Evolutionary conservation across 2,888 invertebrate species (phyloP).

Genomic region (Mystacides longicornis): DNA sequence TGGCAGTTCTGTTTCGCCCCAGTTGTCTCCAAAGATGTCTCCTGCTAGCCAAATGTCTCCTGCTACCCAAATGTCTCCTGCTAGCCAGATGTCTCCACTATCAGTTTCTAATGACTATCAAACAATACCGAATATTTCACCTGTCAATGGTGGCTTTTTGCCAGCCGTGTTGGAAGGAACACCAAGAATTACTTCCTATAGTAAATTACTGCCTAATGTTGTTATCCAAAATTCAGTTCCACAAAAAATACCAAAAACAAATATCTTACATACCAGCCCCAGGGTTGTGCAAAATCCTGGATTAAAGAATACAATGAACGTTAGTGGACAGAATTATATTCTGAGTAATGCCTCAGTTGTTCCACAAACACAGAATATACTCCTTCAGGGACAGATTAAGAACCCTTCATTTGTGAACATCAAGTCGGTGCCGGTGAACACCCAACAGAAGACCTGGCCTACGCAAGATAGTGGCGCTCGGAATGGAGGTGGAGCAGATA

Average conservation of each 20-base stretch:
- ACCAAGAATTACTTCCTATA: too few species aligned
- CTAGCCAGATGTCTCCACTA: not conserved
- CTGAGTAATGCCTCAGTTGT: slow-evolving; percentile 7
- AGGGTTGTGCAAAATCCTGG: not conserved
- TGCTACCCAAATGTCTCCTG: slow-evolving; percentile 13
- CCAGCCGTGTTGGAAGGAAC: too few species aligned
- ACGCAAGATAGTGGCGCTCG: slow-evolving; percentile 2
- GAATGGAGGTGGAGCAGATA: slow-evolving; percentile 34
- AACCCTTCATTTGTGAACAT: slow-evolving; percentile 18
- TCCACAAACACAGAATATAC: slow-evolving; percentile 12
- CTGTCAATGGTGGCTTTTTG: too few species aligned
- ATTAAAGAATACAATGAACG: slow-evolving; percentile 3
- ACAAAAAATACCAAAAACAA: not conserved
- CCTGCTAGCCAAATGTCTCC: not conserved
- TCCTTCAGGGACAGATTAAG: slow-evolving; percentile 16
- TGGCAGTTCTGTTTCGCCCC: slow-evolving; percentile 5
- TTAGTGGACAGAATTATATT: slow-evolving; percentile 5
- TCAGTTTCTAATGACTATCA: not conserved
- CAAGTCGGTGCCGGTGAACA: slow-evolving; percentile 12
- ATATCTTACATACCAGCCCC: not conserved
- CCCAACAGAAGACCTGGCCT: slow-evolving; percentile 9
- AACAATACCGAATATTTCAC: not conserved
- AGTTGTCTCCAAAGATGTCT: slow-evolving; percentile 8
- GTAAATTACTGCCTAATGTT: not conserved
- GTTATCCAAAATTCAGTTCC: not conserved